Evolutionary conservation across 2,113 vertebrate species (phyloP).

Genomic region (Argyrosomus japonicus): DNA sequence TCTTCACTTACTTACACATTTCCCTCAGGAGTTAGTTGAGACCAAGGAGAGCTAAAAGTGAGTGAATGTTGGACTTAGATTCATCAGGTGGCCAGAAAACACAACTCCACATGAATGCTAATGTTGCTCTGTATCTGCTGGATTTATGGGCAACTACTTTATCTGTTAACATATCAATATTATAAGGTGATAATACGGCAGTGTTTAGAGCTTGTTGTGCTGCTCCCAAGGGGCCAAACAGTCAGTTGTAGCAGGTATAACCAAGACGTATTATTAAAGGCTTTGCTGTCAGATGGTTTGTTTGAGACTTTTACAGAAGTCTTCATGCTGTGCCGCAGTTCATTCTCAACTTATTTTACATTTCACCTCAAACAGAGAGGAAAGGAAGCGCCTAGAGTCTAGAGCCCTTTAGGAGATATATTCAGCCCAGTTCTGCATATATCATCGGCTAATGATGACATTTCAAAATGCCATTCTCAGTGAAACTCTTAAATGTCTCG

Average conservation of each 20-base stretch:
- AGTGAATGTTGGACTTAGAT: neutral
- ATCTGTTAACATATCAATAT: neutral
- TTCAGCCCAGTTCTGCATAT: neutral
- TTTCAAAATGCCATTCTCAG: conserved; percentile 33
- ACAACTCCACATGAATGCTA: too few species aligned
- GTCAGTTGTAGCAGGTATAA: neutral
- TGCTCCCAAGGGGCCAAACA: neutral
- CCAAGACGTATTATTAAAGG: neutral
- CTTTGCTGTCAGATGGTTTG: neutral
- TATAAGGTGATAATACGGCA: neutral
- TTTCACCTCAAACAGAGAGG: conserved; percentile 10
- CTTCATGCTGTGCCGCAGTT: neutral
- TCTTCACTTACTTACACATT: neutral
- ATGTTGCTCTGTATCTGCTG: too few species aligned
- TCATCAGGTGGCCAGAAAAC: neutral
- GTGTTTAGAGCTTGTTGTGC: neutral
- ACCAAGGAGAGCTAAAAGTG: neutral
- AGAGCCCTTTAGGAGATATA: neutral
- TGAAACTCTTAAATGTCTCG: neutral
- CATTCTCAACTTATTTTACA: neutral
- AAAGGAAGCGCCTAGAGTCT: neutral
- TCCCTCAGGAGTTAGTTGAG: neutral
- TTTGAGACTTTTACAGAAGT: neutral
- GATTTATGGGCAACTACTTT: too few species aligned
- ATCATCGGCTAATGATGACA: conserved; percentile 7